Conservation (phyloP, 2,888 invertebrate species). For the Melanargia galathea region DNA sequence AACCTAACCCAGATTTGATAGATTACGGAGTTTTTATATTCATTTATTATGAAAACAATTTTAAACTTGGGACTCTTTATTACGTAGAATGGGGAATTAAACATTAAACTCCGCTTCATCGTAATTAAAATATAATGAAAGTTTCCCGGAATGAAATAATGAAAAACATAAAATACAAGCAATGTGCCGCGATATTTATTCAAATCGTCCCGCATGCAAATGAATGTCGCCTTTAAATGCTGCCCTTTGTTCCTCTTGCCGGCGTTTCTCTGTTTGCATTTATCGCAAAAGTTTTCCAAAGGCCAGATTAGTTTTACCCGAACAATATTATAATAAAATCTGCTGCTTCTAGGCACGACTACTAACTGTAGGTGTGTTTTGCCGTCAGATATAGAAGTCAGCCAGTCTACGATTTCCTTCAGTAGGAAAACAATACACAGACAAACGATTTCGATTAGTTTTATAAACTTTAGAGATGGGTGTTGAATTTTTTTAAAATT, state of each 20-base stretch:
- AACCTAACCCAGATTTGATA: slow-evolving; percentile 12
- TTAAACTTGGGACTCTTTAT: slow-evolving; percentile 20
- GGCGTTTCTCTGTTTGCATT: slow-evolving; percentile 55
- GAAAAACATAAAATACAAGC: slow-evolving; percentile 53
- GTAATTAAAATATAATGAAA: slow-evolving; percentile 37
- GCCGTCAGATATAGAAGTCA: neutral
- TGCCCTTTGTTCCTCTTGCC: slow-evolving; percentile 58
- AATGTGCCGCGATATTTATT: slow-evolving; percentile 55
- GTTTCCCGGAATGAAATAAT: slow-evolving; percentile 45
- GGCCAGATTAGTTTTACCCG: slow-evolving; percentile 67
- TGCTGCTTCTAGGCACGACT: slow-evolving; percentile 6
- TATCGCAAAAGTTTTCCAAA: slow-evolving; percentile 63
- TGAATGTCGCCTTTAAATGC: slow-evolving; percentile 60
- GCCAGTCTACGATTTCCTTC: neutral
- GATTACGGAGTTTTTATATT: slow-evolving; percentile 11
- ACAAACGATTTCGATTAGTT: no score
- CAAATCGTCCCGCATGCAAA: slow-evolving; percentile 63
- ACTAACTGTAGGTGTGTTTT: neutral
- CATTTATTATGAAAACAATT: slow-evolving; percentile 22
- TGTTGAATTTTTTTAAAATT: no score
- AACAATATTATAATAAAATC: slow-evolving; percentile 53
- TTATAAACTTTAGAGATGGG: no score
- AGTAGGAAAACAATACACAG: no score
- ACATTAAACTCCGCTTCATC: slow-evolving; percentile 26
- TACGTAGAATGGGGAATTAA: slow-evolving; percentile 22